These are phyloP conservation scores for Sinopyrophorus schimmeli DNA, from an alignment of 2,888 invertebrate genomes.

Conservation along the genomic window DNA sequence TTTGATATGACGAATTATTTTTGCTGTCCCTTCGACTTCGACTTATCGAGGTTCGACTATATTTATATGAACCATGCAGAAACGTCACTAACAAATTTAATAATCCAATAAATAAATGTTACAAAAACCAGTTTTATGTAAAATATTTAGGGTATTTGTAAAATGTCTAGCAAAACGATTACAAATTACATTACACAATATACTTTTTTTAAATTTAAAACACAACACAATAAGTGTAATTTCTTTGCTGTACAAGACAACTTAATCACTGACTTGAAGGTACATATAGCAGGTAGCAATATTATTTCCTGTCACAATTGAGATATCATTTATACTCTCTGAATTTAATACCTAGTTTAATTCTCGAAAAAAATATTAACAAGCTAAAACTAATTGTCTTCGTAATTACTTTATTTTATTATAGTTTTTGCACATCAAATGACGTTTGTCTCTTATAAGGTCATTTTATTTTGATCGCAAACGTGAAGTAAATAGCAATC, in stretches of 20 bases:
- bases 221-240: conserved; percentile 14
- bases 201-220: conserved; percentile 12
- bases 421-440: conserved; percentile 15
- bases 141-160: conserved; percentile 15
- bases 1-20: too few species aligned
- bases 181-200: conserved; percentile 4
- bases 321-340: conserved; percentile 22
- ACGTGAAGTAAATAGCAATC: conserved; percentile 35
- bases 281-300: conserved; percentile 18
- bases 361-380: conserved; percentile 15
- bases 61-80: too few species aligned
- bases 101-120: too few species aligned
- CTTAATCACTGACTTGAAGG: conserved; percentile 17
- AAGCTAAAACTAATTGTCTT: conserved; percentile 27
- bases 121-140: too few species aligned
- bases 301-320: conserved; percentile 24
- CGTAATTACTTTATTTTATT: conserved; percentile 25
- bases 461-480: conserved; percentile 34
- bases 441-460: conserved; percentile 31
- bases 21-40: too few species aligned
- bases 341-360: conserved; percentile 20
- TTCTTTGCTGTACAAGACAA: conserved; percentile 11
- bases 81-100: too few species aligned
- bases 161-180: conserved; percentile 6
- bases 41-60: too few species aligned